A percentile compares a stretch with the other conserved stretches of the same genome.
Evolutionary conservation across 2,797 vertebrate species (phyloP).

Genomic region (Callimico goeldii): DNA sequence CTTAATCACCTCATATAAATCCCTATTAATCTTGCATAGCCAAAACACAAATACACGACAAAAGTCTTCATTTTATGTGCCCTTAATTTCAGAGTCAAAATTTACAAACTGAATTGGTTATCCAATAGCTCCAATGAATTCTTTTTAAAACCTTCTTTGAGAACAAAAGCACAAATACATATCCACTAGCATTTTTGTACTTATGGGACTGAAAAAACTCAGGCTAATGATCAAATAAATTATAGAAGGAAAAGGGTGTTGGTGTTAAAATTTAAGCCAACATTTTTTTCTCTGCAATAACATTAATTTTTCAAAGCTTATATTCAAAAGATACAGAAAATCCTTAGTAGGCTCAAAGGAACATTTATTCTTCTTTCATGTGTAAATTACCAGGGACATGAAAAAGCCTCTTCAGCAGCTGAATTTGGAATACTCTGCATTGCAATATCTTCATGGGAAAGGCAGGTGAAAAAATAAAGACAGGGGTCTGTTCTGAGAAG

Average conservation of each 20-base stretch:
- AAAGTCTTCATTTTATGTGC: constrained; percentile 65
- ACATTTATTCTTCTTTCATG: constrained; percentile 56
- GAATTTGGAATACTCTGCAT: background rate
- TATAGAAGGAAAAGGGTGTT: constrained; percentile 53
- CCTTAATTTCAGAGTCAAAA: constrained; percentile 64
- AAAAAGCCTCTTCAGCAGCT: constrained; percentile 14
- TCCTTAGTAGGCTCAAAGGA: constrained; percentile 33
- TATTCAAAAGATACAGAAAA: constrained; percentile 50
- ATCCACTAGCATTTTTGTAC: constrained; percentile 32
- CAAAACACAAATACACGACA: constrained; percentile 69
- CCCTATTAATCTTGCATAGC: constrained; percentile 73
- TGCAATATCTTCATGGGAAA: background rate
- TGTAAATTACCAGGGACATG: constrained; percentile 41
- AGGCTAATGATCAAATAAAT: constrained; percentile 43
- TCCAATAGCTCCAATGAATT: background rate
- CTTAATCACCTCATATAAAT: constrained; percentile 69
- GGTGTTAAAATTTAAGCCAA: background rate
- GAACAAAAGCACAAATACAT: constrained; percentile 62
- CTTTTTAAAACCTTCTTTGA: background rate
- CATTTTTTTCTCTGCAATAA: constrained; percentile 6
- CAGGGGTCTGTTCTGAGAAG: background rate
- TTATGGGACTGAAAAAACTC: background rate
- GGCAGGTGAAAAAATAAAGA: constrained; percentile 4
- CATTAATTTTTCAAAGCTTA: constrained; percentile 47
- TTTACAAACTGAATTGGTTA: constrained; percentile 48